Evolutionary conservation across 1,140 invertebrate genomes (phyloP), one percentile per base, ranked within the genome.

Genomic region (Halictus rubicundus): DNA sequence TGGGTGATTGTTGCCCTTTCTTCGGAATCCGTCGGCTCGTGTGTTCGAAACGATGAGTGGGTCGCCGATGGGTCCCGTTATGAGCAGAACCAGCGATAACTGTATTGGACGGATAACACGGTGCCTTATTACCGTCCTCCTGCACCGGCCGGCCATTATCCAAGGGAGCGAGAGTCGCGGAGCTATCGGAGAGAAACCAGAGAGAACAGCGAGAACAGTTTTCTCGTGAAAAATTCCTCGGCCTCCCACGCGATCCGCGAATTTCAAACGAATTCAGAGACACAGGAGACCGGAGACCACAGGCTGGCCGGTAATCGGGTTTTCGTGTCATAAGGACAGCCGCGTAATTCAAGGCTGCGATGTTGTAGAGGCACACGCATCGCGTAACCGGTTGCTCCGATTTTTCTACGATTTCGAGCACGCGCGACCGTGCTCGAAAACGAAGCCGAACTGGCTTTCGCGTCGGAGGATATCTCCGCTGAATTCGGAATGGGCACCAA

Each of bases 261-360:
- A 78, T 78, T 74, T 81, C 57, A 7, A 68, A n/a, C 23, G 54
- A 21, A 12, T 19, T 23, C 52, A 70, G 25, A 23, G 32, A 57
- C 59, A 66, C 65, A 27, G 14, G 12, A 54, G 4, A 8, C 68
- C 76, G 70, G 77, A 70, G 57, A 61, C 59, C 59, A 70, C 65
- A 52, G 32, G 57, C 65, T 23, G 39, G 32, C 32, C 68, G 69
- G 57, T 74, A 92, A 92, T 75, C 87, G 82, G 91, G 91, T 92
- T 92, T 92, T 92, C 88, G 91, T 92, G 91, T 91, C 91, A 92
- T 89, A 91, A 90, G 91, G 88, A 89, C 89, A 91, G 78, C 85
- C 77, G 87, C 88, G 87, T 90, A 88, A 90, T 87, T 89, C 82
- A 90, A 88, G 88, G 89, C 85, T 89, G 71, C 83, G 78, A 86